Percentiles rank a stretch among this genome's conserved stretches.
These are phyloP conservation scores for Falcaria lacertinaria DNA, from an alignment of 2,888 invertebrate genomes.

Conservation along the genomic window DNA sequence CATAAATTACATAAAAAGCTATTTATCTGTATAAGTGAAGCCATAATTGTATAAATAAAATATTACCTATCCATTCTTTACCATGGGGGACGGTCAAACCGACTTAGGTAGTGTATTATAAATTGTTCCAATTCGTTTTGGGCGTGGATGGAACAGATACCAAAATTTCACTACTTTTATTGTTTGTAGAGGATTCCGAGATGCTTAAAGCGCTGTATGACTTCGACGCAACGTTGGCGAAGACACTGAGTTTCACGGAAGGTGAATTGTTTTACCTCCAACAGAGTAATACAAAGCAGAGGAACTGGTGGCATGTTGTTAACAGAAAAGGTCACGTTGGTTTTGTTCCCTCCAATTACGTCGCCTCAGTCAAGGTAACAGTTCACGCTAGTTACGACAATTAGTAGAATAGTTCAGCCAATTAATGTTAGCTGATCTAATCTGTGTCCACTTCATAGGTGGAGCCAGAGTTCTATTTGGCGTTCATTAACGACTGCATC, in stretches of 20 bases:
- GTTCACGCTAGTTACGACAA: constrained; percentile 17
- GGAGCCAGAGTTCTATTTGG: constrained; percentile 84
- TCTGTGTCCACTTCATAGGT: constrained; percentile 61
- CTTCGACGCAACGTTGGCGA: constrained; percentile 90
- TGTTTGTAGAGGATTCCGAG: constrained; percentile 83
- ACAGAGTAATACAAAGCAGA: constrained; percentile 87
- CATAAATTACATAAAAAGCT: background rate
- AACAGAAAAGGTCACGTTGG: constrained; percentile 90
- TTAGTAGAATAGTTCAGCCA: constrained; percentile 15
- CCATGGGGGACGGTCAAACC: constrained; percentile 49
- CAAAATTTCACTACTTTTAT: constrained; percentile 2
- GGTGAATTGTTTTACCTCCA: constrained; percentile 90
- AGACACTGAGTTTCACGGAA: constrained; percentile 89
- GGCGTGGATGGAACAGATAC: constrained; percentile 8
- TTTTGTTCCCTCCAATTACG: constrained; percentile 93
- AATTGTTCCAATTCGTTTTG: constrained; percentile 5
- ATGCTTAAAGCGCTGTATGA: constrained; percentile 92
- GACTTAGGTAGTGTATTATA: constrained; percentile 23
- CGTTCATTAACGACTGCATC: constrained; percentile 86
- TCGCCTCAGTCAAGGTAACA: constrained; percentile 86
- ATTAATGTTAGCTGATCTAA: constrained; percentile 9
- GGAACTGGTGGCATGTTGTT: constrained; percentile 94
- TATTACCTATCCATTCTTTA: constrained; percentile 12
- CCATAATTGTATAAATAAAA: background rate
- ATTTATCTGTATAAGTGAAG: background rate